phyloP scores from a whole-genome alignment of 2,888 invertebrate species.

The Octodonta nipae region DNA sequence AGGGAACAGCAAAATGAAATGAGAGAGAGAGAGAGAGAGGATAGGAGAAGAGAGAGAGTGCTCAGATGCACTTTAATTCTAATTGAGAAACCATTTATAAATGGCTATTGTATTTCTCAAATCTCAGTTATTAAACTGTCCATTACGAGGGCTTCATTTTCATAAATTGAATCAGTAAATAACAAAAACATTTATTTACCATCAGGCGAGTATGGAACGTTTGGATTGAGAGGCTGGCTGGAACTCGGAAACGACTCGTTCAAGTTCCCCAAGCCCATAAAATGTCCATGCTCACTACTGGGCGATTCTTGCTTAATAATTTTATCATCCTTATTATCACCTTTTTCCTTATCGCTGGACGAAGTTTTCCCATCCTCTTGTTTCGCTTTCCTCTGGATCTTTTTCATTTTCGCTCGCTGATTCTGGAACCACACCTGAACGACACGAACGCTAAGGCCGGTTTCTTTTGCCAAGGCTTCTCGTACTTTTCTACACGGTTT shows the following conservation, averaged over 20 bases:
- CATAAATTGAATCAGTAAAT: too few species aligned
- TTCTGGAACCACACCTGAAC: slow-evolving; percentile 99
- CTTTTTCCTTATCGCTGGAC: slow-evolving; percentile 62
- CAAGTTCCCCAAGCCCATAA: slow-evolving; percentile 49
- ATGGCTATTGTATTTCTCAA: too few species aligned
- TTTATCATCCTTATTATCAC: slow-evolving; percentile 51
- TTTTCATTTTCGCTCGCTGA: slow-evolving; percentile 95
- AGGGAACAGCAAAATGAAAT: too few species aligned
- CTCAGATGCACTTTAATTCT: too few species aligned
- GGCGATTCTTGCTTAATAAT: slow-evolving; percentile 62
- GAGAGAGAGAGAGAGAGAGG: too few species aligned
- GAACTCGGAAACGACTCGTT: slow-evolving; percentile 58
- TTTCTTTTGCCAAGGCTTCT: slow-evolving; percentile 97
- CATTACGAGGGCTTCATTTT: background rate
- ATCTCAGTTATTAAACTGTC: too few species aligned
- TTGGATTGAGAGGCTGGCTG: slow-evolving; percentile 76
- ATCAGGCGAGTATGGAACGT: slow-evolving; percentile 79
- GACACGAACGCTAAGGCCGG: slow-evolving; percentile 91
- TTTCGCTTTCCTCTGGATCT: slow-evolving; percentile 87
- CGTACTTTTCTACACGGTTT: slow-evolving; percentile 93
- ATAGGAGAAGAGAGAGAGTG: too few species aligned
- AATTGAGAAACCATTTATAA: too few species aligned
- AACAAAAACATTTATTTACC: slow-evolving; percentile 44
- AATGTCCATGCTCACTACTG: slow-evolving; percentile 62
- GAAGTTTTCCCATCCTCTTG: slow-evolving; percentile 53